phyloP scores from a whole-genome alignment of 1,140 invertebrate genomes.

The Xylocopa sonorina region DNA sequence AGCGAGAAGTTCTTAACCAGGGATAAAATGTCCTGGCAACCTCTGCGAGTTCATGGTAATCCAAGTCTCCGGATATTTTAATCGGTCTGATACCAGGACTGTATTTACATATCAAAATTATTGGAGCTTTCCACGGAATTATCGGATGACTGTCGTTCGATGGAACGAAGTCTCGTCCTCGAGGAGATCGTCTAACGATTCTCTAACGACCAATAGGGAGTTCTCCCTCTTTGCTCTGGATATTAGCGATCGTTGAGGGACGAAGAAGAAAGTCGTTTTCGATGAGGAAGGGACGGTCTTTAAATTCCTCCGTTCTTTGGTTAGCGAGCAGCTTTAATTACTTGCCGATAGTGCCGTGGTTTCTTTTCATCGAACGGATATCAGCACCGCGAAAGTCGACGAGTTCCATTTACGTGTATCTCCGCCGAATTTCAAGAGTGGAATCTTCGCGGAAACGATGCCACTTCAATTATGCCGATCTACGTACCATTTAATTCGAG shows the following conservation, averaged over 20 bases:
- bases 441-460: not conserved
- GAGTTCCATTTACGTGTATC: constrained; percentile 39
- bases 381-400: constrained; percentile 18
- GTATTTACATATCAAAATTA: constrained; percentile 74
- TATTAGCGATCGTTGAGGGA: constrained; percentile 20
- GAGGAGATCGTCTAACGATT: constrained; percentile 53
- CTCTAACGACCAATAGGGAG: constrained; percentile 54
- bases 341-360: constrained; percentile 34
- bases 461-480: not conserved
- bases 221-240: constrained; percentile 20
- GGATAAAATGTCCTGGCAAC: constrained; percentile 66
- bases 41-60: constrained; percentile 57
- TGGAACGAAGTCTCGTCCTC: constrained; percentile 51
- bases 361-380: constrained; percentile 11
- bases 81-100: constrained; percentile 62
- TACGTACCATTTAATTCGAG: too few relatives aligned
- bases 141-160: constrained; percentile 46
- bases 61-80: constrained; percentile 66
- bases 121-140: constrained; percentile 62
- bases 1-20: constrained; percentile 45
- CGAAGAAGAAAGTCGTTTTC: constrained; percentile 28
- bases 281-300: constrained; percentile 53
- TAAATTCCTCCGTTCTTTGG: constrained; percentile 41
- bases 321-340: constrained; percentile 58
- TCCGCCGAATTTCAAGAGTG: not conserved